Evolutionary conservation across 1,140 invertebrate genomes (phyloP), one percentile per base, ranked within the genome.

Genomic region (Sycophila sp.): DNA sequence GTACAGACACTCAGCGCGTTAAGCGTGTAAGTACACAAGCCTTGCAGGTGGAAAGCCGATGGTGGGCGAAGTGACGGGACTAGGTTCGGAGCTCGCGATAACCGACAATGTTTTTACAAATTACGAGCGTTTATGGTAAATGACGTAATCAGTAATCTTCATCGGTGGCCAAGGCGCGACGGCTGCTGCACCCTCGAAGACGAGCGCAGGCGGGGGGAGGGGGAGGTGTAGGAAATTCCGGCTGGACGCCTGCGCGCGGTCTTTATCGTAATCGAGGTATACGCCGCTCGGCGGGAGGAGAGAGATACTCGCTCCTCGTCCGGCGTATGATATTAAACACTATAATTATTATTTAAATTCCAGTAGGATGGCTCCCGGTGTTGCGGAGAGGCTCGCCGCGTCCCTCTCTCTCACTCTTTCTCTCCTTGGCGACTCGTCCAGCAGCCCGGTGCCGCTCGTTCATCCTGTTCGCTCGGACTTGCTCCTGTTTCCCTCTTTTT

Each of bases 341-440:
- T 86, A 85, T 86, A 86, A 86, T 85, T 84, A 85, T 85, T 85
- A 85, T 86, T 86, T 84, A 86, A 86, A 86, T 86, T 86, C 83
- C 82, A 84, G 83, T 83, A 84, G 81, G 83, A 85, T 85, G 80
- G 83, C 85, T 86, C 82, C 85, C 80, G 83, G 85, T 86, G 79
- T 86, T 86, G 83, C 77, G 76, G 76, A 75, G 69, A 67, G 72
- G 26, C 56, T 73, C 64, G 17, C 56, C 51, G 28, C 53, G 11
- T 47, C 40, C n/a, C 53, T 45, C 28, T 45, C 59, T 38, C 59
- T 55, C 19, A 24, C 47, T 58, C 30, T 30, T 19, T 74, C 51
- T 58, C 53, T 75, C 69, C 70, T 73, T 74, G n/a, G n/a, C 75
- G 72, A 69, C 45, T 45, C 56, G 42, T 42, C 64, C 8, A 32